Evolutionary conservation across 2,113 vertebrate genomes (phyloP).

Genomic region (Prolemur simus): DNA sequence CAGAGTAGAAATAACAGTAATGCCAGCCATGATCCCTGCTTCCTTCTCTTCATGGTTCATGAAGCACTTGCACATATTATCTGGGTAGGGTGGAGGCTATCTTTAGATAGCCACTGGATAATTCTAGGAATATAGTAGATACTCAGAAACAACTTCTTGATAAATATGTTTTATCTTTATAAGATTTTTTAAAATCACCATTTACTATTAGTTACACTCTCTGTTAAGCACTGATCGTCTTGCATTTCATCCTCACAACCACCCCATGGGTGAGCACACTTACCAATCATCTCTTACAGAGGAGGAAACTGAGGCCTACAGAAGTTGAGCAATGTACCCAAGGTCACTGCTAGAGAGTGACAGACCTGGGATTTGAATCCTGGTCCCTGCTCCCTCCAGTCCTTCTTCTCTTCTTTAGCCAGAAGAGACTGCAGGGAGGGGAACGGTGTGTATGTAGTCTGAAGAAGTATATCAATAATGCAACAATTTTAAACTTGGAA

Average conservation of each 20-base stretch:
- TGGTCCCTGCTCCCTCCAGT: neutral
- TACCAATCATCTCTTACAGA: neutral
- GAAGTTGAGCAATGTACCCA: neutral
- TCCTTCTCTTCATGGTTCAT: neutral
- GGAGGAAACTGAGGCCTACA: neutral
- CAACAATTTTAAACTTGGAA: neutral
- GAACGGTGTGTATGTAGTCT: neutral
- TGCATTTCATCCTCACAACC: too few species aligned
- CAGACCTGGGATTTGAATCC: neutral
- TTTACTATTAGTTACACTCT: neutral
- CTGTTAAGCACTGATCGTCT: neutral
- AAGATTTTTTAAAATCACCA: neutral
- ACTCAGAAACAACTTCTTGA: neutral
- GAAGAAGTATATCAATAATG: neutral
- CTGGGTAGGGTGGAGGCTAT: neutral
- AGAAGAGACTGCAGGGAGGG: neutral
- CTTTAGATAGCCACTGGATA: neutral
- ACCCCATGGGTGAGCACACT: rapidly evolving
- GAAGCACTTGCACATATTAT: neutral
- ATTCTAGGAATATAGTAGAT: neutral
- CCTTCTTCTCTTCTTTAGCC: neutral
- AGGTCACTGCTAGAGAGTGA: neutral
- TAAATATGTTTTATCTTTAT: neutral
- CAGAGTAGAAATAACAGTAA: neutral
- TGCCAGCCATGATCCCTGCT: neutral